These are phyloP conservation scores for Macrotis lagotis DNA, from an alignment of 2,113 vertebrate genomes.

Conservation along the genomic window DNA sequence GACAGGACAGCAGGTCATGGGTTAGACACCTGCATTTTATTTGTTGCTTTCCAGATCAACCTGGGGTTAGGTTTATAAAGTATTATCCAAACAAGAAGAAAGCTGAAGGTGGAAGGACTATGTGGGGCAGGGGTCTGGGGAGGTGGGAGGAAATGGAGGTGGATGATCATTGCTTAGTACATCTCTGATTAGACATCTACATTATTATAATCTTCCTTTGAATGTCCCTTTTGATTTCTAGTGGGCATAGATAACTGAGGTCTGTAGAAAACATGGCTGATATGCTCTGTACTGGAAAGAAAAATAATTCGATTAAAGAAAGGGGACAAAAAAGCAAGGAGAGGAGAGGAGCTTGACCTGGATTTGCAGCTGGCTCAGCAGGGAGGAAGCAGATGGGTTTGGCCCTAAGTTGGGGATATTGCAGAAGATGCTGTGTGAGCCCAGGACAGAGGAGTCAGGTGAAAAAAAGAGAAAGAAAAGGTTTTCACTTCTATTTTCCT, in stretches of 20 bases:
- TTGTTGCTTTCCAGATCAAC: neutral
- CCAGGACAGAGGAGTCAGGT: slow-evolving; percentile 19
- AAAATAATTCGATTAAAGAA: slow-evolving; percentile 69
- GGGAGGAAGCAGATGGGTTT: slow-evolving; percentile 51
- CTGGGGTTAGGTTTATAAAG: neutral
- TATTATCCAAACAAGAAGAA: neutral
- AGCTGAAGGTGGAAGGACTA: neutral
- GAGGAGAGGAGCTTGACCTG: slow-evolving; percentile 66
- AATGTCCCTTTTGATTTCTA: neutral
- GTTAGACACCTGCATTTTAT: fast-evolving
- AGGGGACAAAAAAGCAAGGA: slow-evolving; percentile 65
- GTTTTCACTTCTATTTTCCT: neutral
- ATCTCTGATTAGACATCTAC: slow-evolving; percentile 30
- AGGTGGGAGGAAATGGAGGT: neutral
- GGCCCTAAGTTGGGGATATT: neutral
- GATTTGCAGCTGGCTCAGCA: slow-evolving; percentile 76
- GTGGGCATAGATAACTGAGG: neutral
- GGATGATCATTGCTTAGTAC: neutral
- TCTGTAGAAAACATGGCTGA: slow-evolving; percentile 23
- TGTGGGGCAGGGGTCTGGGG: neutral
- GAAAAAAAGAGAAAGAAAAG: neutral
- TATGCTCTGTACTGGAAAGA: slow-evolving; percentile 21
- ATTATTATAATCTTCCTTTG: neutral
- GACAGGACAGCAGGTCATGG: neutral
- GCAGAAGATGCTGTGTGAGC: neutral